Base-by-base conservation (phyloP, 1,140 invertebrate species). In the Argopecten irradians region DNA sequence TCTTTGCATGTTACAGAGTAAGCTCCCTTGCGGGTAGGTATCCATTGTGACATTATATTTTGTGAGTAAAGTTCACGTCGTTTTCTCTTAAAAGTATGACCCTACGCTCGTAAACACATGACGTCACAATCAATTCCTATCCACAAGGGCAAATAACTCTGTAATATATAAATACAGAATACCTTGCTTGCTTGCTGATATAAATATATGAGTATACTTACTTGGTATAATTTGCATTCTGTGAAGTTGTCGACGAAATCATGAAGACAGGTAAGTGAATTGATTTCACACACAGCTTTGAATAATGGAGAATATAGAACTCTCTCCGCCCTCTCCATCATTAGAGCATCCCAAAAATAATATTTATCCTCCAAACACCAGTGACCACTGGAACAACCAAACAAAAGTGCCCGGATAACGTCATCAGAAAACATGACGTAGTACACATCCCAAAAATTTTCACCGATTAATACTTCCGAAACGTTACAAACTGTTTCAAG, bases 381-480 rank as follows among this genome's bases (percentile, higher is more conserved):
- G 5, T 83, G 39, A 13, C 86, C 86, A 16, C 71, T 83, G 1
- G 86, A 35, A 22, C 86, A 87, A 13, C 41, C 34, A 16, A 87
- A 39, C 71, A 87, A 43, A 39, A 87, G 36, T 34, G 71, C 86
- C 13, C 41, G 41, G 34, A 87, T 83, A 19, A 87, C 82, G 33
- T 83, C 82, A 83, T 87, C 82, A 16, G 86, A 83, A 43, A 87
- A 87, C 82, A 87, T 36, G 35, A 83, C 39, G 39, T 39, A 84
- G 33, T 87, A 87, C 3, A 87, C n/a, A 9, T 87, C 82, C 86
- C 86, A 87, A 11, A 87, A 83, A 34, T 87, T 84, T 71, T 41
- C 82, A 83, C 71, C 82, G 32, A 83, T 41, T 7, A 87, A 71
- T 13, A 82, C 36, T 83, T 39, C 82, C 41, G 86, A 82, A 16